phyloP scores from a whole-genome alignment of 2,888 invertebrate species.

The Volucella inflata region DNA sequence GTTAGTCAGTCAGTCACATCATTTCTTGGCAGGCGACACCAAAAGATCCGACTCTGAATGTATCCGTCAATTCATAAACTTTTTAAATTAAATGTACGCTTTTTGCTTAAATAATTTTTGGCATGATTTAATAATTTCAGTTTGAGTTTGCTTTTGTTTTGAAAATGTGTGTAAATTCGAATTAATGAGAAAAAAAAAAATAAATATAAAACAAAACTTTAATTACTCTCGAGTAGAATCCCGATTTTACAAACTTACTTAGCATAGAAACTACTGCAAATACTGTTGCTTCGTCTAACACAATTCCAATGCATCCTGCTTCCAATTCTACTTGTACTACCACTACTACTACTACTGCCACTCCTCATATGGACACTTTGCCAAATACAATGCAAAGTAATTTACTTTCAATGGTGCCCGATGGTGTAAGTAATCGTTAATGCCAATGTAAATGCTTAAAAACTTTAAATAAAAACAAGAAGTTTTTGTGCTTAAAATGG shows the following conservation, averaged over 20 bases:
- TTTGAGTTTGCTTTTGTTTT: too few relatives aligned
- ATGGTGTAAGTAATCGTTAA: constrained; percentile 70
- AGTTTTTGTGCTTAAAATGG: constrained; percentile 43
- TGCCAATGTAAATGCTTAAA: constrained; percentile 47
- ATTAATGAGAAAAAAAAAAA: constrained; percentile 19
- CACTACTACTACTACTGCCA: constrained; percentile 37
- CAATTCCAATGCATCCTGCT: constrained; percentile 69
- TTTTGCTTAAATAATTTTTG: not conserved
- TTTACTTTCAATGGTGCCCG: constrained; percentile 59
- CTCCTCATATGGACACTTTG: constrained; percentile 58
- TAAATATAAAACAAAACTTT: constrained; percentile 47
- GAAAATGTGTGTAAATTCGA: constrained; percentile 1
- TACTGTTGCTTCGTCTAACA: constrained; percentile 69
- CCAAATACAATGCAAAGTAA: constrained; percentile 59
- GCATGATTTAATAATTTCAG: not conserved
- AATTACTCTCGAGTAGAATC: constrained; percentile 73
- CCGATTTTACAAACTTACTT: constrained; percentile 66
- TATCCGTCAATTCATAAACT: too few relatives aligned
- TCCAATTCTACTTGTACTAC: constrained; percentile 56
- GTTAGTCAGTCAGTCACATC: too few relatives aligned
- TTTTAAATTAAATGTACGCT: too few relatives aligned
- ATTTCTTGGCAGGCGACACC: too few relatives aligned
- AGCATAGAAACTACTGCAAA: constrained; percentile 69
- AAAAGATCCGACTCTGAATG: too few relatives aligned
- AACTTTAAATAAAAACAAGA: constrained; percentile 7